Base-by-base conservation (phyloP, 2,113 vertebrate species). In the Phylloscopus trochiloides region DNA sequence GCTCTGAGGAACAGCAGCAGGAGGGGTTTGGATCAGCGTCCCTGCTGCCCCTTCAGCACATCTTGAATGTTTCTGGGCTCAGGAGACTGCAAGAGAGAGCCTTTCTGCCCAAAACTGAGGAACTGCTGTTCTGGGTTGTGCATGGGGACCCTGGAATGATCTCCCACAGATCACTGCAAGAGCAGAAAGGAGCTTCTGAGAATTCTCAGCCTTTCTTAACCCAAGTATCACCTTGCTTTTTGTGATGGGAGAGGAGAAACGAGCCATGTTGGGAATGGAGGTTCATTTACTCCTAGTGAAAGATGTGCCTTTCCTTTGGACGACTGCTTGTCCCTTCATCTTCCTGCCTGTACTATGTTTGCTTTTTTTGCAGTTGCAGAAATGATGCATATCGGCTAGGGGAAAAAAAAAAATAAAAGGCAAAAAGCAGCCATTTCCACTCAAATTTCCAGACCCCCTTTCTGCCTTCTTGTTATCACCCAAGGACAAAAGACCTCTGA, bases 401-500 rank as follows among this genome's bases (percentile, higher is more conserved):
- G 0, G 1, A 3, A 32, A n/a, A 42, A 22, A 47, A 26, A 4
- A 11, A 42, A 20, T 50, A 40, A 62, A 28, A 16, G 3, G 6
- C 9, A 31, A 26, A 20, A 29, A 9, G 6, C 22, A 67, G 32
- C 42, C 20, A 52, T 73, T 95, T 96, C 51, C 36, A 86, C 45
- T 32, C 40, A 74, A 72, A 91, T 73, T 72, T 3, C 1, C 62
- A 70, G 67, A 31, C 9, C 50, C 25, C 12, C 17, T 52, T 91
- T 77, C 76, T 85, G 50, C 29, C 24, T 55, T 51, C 80, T 81
- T 90, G 47, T 77, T 50, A 74, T 85, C 81, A 67, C 14, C 38
- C 61, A 51, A 25, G 38, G 80, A 75, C 84, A 85, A 73, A 92
- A 85, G 95, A 90, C 80, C 92, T 65, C 26, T 12, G 19, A 58